phyloP scores from a whole-genome alignment of 2,113 vertebrate genomes.

The Pedetes capensis region DNA sequence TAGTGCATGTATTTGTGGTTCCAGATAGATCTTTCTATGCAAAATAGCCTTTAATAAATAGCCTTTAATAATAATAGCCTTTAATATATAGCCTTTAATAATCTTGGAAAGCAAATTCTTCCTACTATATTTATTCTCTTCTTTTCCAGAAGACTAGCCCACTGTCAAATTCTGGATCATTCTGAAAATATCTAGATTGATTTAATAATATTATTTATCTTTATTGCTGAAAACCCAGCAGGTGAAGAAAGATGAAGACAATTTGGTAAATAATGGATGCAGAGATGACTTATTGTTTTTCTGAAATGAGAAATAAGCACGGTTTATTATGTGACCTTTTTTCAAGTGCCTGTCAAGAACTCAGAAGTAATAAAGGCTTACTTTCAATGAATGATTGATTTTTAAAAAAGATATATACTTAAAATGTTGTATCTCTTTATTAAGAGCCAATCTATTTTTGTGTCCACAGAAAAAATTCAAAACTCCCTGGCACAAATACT shows the following conservation, averaged over 20 bases:
- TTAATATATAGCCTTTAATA: constrained; percentile 35
- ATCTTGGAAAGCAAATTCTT: constrained; percentile 28
- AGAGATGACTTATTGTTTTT: constrained; percentile 85
- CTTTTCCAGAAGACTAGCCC: constrained; percentile 40
- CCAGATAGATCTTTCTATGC: constrained; percentile 23
- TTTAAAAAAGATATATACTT: constrained; percentile 69
- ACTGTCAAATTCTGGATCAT: constrained; percentile 76
- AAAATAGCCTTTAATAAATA: constrained; percentile 39
- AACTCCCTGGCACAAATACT: neutral
- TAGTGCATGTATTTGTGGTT: neutral
- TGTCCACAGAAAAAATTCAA: neutral
- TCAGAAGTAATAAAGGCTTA: constrained; percentile 85
- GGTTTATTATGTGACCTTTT: constrained; percentile 87
- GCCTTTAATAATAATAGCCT: neutral
- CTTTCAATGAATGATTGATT: constrained; percentile 80
- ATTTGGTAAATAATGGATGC: constrained; percentile 87
- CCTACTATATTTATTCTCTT: constrained; percentile 35
- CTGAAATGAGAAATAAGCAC: constrained; percentile 83
- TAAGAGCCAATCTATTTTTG: constrained; percentile 63
- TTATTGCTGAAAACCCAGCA: constrained; percentile 81
- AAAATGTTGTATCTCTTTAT: constrained; percentile 64
- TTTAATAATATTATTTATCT: constrained; percentile 84
- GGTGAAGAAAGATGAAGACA: constrained; percentile 86
- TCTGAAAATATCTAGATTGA: constrained; percentile 75
- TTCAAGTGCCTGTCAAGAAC: constrained; percentile 82